These are phyloP conservation scores for Halcyon malimbica DNA, from an alignment of 2,113 vertebrate species.

Conservation along the genomic window DNA sequence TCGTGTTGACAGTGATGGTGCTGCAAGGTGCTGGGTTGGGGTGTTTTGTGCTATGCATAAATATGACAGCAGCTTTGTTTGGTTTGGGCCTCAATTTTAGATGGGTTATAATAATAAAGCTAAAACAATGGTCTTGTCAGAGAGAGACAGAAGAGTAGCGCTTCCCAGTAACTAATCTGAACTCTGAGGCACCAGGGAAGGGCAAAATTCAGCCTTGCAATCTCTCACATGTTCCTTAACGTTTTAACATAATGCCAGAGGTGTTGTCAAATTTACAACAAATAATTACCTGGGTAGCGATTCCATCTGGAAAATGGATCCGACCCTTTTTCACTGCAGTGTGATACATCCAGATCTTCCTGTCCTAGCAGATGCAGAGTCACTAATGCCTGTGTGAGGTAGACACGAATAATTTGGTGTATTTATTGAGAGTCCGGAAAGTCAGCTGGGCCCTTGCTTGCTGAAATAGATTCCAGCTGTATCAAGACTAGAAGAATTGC, in stretches of 20 bases:
- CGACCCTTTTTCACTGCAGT: neutral
- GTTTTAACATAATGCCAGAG: neutral
- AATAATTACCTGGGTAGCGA: neutral
- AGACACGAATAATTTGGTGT: neutral
- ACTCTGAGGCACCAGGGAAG: neutral
- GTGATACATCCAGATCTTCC: neutral
- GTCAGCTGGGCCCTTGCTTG: neutral
- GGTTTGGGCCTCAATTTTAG: neutral
- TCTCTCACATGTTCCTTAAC: neutral
- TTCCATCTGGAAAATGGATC: neutral
- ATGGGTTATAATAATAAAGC: neutral
- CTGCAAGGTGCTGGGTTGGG: neutral
- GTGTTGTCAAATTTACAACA: conserved; percentile 50
- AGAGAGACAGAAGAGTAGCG: neutral
- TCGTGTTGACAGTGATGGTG: accelerated
- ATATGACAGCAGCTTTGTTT: neutral
- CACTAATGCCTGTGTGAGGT: neutral
- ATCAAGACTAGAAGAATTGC: neutral
- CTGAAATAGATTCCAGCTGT: conserved; percentile 13
- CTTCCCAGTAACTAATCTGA: neutral
- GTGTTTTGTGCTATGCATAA: neutral
- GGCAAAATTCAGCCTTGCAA: neutral
- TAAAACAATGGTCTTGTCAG: neutral
- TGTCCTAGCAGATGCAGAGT: neutral
- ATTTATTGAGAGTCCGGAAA: neutral